phyloP scores from a whole-genome alignment of 2,113 vertebrate genomes.

The Gorsachius goisagi region DNA sequence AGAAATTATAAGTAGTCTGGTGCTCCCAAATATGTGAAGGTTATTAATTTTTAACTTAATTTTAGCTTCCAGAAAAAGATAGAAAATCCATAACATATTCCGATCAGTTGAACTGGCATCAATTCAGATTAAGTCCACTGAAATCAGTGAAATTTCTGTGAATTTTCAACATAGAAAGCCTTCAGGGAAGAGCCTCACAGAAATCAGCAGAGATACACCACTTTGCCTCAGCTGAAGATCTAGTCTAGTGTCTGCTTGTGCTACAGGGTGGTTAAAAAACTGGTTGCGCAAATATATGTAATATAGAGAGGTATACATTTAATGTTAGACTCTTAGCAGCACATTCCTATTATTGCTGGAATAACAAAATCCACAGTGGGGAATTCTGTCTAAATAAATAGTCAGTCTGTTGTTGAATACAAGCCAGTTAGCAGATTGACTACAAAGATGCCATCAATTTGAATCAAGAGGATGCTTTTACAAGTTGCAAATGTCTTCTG shows the following conservation, averaged over 20 bases:
- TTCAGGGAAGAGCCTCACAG: background rate
- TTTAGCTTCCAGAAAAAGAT: background rate
- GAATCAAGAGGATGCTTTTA: slow-evolving; percentile 49
- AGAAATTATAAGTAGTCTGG: background rate
- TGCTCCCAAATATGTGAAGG: background rate
- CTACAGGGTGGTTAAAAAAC: background rate
- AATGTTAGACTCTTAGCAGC: background rate
- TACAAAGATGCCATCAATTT: slow-evolving; percentile 45
- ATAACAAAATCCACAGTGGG: background rate
- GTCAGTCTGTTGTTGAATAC: background rate
- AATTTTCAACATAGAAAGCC: background rate
- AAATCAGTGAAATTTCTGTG: background rate
- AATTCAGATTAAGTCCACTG: background rate
- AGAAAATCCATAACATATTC: background rate
- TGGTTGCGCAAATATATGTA: background rate
- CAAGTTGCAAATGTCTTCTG: slow-evolving; percentile 58
- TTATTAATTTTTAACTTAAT: background rate
- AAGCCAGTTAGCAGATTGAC: slow-evolving; percentile 44
- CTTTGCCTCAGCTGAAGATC: background rate
- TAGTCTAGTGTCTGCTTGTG: background rate
- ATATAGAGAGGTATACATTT: background rate
- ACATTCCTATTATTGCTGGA: background rate
- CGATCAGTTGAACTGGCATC: background rate
- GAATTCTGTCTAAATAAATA: slow-evolving; percentile 60
- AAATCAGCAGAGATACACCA: background rate